Evolutionary conservation across 2,888 invertebrate genomes (phyloP).

Genomic region (Orthosia gothica): DNA sequence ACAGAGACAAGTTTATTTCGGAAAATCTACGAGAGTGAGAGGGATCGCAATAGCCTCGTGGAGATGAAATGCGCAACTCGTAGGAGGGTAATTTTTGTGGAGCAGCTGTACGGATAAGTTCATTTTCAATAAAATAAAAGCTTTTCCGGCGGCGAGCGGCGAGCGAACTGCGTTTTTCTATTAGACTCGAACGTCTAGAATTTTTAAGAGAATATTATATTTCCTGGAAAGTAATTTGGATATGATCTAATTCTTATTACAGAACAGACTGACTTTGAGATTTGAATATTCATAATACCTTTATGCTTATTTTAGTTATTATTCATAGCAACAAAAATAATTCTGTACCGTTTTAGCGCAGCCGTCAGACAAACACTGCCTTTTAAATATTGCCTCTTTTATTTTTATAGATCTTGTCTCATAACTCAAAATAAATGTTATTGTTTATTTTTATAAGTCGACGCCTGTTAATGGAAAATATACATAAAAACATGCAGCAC

Average conservation of each 20-base stretch:
- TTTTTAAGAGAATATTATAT: constrained; percentile 48
- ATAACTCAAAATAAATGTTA: neutral
- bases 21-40: constrained; percentile 62
- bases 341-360: neutral
- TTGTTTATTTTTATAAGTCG: neutral
- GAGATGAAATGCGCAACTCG: constrained; percentile 76
- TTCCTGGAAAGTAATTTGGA: constrained; percentile 26
- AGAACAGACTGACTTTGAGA: constrained; percentile 2
- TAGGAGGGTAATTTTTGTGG: constrained; percentile 73
- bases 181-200: constrained; percentile 51
- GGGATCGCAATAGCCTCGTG: constrained; percentile 61
- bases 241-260: constrained; percentile 24
- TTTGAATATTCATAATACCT: neutral
- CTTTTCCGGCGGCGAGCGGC: constrained; percentile 63
- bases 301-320: neutral
- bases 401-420: no score
- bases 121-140: constrained; percentile 80
- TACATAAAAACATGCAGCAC: neutral
- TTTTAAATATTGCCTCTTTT: neutral
- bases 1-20: constrained; percentile 18
- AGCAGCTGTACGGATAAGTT: constrained; percentile 78
- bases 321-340: neutral
- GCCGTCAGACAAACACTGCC: neutral
- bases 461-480: no score
- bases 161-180: constrained; percentile 40